Evolutionary conservation across 2,888 invertebrate genomes (phyloP).

Genomic region (Tetramorium bicarinatum): DNA sequence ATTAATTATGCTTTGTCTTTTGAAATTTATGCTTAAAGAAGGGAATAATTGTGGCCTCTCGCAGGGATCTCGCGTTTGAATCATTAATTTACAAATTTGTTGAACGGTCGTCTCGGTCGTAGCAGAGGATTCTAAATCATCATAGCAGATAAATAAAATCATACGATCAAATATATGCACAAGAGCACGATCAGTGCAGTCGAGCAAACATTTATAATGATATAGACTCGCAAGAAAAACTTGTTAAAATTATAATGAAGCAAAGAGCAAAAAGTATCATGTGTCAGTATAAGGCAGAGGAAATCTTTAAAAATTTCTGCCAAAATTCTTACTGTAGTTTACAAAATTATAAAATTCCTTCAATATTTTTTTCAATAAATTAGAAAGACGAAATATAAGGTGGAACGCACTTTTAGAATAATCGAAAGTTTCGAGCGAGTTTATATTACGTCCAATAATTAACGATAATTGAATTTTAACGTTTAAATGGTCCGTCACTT

Average conservation of each 20-base stretch:
- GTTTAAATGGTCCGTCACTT: neutral
- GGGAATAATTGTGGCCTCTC: conserved; percentile 9
- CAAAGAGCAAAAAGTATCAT: neutral
- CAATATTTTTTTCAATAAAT: neutral
- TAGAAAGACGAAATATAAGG: neutral
- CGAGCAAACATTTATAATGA: neutral
- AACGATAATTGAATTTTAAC: neutral
- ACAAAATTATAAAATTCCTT: neutral
- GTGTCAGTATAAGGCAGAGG: neutral
- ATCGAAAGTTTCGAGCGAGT: neutral
- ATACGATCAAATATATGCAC: neutral
- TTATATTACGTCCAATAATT: neutral
- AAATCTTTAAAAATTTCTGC: neutral
- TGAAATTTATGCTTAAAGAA: neutral
- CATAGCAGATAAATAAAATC: neutral
- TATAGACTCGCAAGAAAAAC: neutral
- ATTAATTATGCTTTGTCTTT: neutral
- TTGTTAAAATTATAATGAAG: neutral
- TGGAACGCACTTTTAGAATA: neutral
- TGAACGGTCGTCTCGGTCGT: neutral
- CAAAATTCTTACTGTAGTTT: neutral
- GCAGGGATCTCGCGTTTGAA: conserved; percentile 11
- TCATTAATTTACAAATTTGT: conserved; percentile 16
- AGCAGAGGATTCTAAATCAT: neutral
- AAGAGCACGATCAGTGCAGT: neutral